phyloP scores from a whole-genome alignment of 1,140 invertebrate genomes.

The Neodiprion virginianus region DNA sequence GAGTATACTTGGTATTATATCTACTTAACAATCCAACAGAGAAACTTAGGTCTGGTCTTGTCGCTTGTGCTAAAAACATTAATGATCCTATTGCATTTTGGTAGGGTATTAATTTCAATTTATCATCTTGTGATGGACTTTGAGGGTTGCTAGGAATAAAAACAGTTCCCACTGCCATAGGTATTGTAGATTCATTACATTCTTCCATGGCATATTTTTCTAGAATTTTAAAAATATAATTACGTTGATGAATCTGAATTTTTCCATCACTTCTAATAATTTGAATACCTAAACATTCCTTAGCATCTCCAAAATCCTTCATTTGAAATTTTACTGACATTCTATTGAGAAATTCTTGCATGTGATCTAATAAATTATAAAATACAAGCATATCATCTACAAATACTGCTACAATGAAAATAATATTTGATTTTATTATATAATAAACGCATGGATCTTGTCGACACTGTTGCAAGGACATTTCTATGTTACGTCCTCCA shows the following conservation, averaged over 20 bases:
- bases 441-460: conserved; percentile 45
- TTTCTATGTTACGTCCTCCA: no score
- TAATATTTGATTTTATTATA: conserved; percentile 25
- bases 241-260: not conserved
- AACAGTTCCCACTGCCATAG: not conserved
- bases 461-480: conserved; percentile 33
- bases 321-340: not conserved
- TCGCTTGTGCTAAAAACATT: conserved; percentile 42
- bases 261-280: not conserved
- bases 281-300: not conserved
- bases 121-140: not conserved
- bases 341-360: not conserved
- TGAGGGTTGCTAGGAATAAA: not conserved
- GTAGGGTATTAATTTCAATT: conserved; percentile 32
- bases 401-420: conserved; percentile 44
- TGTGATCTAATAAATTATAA: conserved; percentile 17
- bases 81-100: conserved; percentile 44
- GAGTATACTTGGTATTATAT: conserved; percentile 32
- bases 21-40: conserved; percentile 35
- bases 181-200: not conserved
- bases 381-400: conserved; percentile 45
- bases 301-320: not conserved
- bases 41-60: conserved; percentile 51
- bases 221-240: not conserved
- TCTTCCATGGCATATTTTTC: not conserved